Base-by-base conservation (phyloP, 30 jellyfish, hydroid and myxozoan species). In the Turritopsis rubra region DNA sequence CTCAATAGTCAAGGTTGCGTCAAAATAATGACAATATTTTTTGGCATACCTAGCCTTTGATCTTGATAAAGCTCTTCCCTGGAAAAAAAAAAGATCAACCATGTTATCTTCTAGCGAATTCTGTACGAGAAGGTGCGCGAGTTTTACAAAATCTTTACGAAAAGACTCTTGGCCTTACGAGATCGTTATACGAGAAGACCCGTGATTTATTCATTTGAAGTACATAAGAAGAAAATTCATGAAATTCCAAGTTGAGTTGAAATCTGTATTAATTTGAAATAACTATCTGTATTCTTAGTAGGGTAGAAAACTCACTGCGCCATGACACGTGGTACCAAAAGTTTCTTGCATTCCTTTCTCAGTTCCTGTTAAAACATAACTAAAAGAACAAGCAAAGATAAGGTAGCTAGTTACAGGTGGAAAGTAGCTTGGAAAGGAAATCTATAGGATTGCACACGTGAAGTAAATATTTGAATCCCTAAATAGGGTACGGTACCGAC, bases 301-400 rank as follows among this genome's bases (percentile, higher is more conserved):
- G n/a, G n/a, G 60, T 41, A 41, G 13, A 41, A 13, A 41, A 75
- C 96, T 79, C 78, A 93, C 99, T 28, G 99, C 99, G 25, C 99
- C 99, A 71, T 93, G 99, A 89, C 99, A 93, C 0, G 99, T 93
- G 20, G 96, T 81, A 21, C 99, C 99, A 88, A 93, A 93, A 24
- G 99, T 93, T 75, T 93, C 97, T 75, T 81, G 77, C 99, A 93
- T 93, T 19, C 99, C 99, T 21, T 72, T 78, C 65, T 93, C 97
- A 17, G 99, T 93, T 1, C 99, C 99, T 71, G 99, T 93, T 9
- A 93, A 85, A 23, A 93, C 89, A 65, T 88, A 93, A 74, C 99
- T 92, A 75, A 80, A 79, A 30, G 7, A 71, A 68, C 75, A 1
- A 28, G n/a, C n/a, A n/a, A n/a, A n/a, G n/a, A n/a, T 21, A 73